These are phyloP conservation scores for Caenorhabditis latens DNA, from an alignment of 1,140 invertebrate species.

Conservation along the genomic window DNA sequence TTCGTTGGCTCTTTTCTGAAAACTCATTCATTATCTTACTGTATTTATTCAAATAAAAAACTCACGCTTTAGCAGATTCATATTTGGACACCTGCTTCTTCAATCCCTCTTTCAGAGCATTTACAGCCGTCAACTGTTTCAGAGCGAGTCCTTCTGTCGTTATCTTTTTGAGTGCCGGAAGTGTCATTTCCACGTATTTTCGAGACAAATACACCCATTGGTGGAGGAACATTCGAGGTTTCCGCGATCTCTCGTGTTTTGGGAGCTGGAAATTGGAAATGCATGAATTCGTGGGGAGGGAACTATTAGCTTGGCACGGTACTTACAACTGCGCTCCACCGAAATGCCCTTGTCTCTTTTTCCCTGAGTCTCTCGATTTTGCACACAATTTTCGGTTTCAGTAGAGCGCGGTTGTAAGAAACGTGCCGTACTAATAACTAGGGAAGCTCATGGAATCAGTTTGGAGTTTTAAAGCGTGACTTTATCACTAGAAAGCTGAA, in stretches of 20 bases:
- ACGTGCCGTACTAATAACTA: too few species aligned
- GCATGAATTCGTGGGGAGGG: too few species aligned
- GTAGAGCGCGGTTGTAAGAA: too few species aligned
- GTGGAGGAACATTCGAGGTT: slow-evolving; percentile 18
- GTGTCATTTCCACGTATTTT: neutral
- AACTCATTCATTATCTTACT: too few species aligned
- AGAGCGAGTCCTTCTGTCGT: neutral
- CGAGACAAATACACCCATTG: slow-evolving; percentile 36
- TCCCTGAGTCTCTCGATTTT: too few species aligned
- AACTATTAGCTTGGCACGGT: too few species aligned
- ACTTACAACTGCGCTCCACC: too few species aligned
- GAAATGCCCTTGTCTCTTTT: too few species aligned
- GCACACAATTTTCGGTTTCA: too few species aligned
- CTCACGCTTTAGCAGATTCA: neutral
- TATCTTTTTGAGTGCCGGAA: neutral
- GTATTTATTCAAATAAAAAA: neutral
- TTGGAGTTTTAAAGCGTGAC: too few species aligned
- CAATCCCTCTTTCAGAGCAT: neutral
- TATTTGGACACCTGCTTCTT: neutral
- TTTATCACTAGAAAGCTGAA: too few species aligned
- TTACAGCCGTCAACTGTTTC: slow-evolving; percentile 4
- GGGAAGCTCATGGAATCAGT: too few species aligned
- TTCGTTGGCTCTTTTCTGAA: neutral
- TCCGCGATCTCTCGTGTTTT: slow-evolving; percentile 20
- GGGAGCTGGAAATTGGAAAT: slow-evolving; percentile 12